These are phyloP conservation scores for Rhamnusium bicolor DNA, from an alignment of 2,888 invertebrate genomes.

Conservation along the genomic window DNA sequence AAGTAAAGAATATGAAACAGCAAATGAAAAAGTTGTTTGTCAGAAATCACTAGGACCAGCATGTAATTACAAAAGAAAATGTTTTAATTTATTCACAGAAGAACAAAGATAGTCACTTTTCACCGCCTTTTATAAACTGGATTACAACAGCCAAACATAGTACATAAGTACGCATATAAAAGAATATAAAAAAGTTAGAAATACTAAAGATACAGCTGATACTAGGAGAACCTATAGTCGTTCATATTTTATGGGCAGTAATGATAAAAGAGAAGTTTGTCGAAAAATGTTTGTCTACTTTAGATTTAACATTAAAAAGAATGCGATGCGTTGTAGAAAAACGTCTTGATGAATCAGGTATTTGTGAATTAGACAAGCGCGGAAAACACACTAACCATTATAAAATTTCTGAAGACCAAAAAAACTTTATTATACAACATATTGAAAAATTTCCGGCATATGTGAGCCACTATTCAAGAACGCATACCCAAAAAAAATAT, in stretches of 20 bases:
- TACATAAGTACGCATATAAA: not conserved
- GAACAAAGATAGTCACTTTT: no score
- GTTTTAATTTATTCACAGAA: no score
- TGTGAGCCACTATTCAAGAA: not conserved
- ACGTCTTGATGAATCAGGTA: not conserved
- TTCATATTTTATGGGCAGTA: not conserved
- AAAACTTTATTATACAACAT: not conserved
- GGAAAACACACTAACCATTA: not conserved
- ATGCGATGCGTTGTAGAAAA: not conserved
- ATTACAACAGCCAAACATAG: no score
- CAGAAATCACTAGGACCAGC: no score
- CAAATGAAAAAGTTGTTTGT: no score
- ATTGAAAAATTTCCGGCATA: not conserved
- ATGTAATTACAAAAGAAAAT: no score
- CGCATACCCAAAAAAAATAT: not conserved
- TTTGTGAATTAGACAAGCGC: not conserved
- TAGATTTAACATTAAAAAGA: not conserved
- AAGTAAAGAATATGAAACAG: no score
- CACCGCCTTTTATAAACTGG: no score
- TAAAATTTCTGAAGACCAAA: not conserved
- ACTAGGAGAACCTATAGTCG: not conserved
- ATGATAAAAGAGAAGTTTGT: not conserved
- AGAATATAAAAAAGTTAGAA: not conserved
- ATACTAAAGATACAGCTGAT: not conserved
- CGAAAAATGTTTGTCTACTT: not conserved